Conservation (phyloP, 1,140 invertebrate species). For the Drosophila hydei region DNA sequence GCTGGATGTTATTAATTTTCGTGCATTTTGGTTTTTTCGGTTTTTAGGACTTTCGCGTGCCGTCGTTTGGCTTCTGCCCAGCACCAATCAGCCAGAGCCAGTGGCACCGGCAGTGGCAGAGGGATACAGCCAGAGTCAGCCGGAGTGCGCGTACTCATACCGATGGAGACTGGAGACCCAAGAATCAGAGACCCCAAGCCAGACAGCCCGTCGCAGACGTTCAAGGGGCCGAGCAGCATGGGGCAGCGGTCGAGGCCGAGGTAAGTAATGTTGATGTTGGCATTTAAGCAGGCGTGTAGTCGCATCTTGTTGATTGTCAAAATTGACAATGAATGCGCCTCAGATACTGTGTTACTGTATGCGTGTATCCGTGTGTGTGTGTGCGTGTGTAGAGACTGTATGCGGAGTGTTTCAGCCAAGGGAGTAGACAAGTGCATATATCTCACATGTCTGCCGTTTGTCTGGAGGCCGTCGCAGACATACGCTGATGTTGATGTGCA, state of each 20-base stretch:
- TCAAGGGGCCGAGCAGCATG: conserved; percentile 3
- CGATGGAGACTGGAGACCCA: conserved; percentile 7
- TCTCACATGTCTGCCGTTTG: conserved; percentile 72
- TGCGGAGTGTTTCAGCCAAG: conserved; percentile 29
- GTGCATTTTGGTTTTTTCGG: conserved; percentile 67
- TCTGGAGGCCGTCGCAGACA: conserved; percentile 74
- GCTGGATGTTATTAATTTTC: conserved; percentile 72
- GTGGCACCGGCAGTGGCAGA: too few species aligned
- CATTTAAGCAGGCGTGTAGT: conserved; percentile 71
- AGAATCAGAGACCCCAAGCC: conserved; percentile 60
- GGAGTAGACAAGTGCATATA: conserved; percentile 72
- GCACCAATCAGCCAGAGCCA: conserved; percentile 58
- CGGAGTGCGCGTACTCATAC: conserved; percentile 22
- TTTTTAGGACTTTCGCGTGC: conserved; percentile 79
- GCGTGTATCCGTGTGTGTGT: neutral
- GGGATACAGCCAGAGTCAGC: conserved; percentile 23
- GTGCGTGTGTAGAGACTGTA: neutral
- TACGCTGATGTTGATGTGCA: conserved; percentile 41
- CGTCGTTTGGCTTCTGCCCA: conserved; percentile 73
- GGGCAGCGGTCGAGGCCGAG: conserved; percentile 1
- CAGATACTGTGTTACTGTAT: conserved; percentile 5
- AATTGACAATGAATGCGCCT: conserved; percentile 81
- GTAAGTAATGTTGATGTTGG: conserved; percentile 56
- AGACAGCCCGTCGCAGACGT: conserved; percentile 69
- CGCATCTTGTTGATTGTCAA: conserved; percentile 81